These are phyloP conservation scores for Tillus elongatus DNA, from an alignment of 2,888 invertebrate species.

Conservation along the genomic window DNA sequence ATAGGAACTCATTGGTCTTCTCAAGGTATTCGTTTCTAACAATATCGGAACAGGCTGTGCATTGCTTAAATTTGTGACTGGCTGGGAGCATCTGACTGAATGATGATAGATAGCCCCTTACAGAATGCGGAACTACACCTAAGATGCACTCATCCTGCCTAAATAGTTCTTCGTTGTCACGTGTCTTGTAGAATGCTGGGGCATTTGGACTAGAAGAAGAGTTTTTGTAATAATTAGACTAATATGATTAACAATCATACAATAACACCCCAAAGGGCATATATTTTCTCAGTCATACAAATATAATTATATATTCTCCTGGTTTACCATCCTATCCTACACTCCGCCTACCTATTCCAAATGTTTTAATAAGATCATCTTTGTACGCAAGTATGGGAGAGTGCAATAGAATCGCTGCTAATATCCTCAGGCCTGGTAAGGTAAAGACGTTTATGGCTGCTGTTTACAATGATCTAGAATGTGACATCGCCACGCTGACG, in stretches of 20 bases:
- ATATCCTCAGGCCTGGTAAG: too few relatives aligned
- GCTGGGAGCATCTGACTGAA: conserved; percentile 78
- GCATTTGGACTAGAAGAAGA: conserved; percentile 50
- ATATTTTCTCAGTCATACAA: too few relatives aligned
- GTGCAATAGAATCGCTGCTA: too few relatives aligned
- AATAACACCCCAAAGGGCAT: conserved; percentile 2
- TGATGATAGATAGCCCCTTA: conserved; percentile 81
- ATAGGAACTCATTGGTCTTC: conserved; percentile 61
- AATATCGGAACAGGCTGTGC: conserved; percentile 80
- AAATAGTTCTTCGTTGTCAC: conserved; percentile 20
- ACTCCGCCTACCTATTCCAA: too few relatives aligned
- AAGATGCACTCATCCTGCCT: conserved; percentile 37
- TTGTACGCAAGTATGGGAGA: too few relatives aligned
- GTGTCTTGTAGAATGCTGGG: conserved; percentile 53
- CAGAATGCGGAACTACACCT: conserved; percentile 85
- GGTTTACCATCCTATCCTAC: too few relatives aligned
- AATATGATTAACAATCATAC: conserved; percentile 1
- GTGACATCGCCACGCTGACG: too few relatives aligned
- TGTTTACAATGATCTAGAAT: too few relatives aligned
- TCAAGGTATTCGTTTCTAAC: conserved; percentile 45
- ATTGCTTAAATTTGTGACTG: conserved; percentile 76
- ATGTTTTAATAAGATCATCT: too few relatives aligned
- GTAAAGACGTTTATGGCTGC: too few relatives aligned
- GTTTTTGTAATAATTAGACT: background rate
- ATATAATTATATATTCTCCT: too few relatives aligned